phyloP scores from a whole-genome alignment of 1,140 invertebrate species.

The Sinonovacula constricta region DNA sequence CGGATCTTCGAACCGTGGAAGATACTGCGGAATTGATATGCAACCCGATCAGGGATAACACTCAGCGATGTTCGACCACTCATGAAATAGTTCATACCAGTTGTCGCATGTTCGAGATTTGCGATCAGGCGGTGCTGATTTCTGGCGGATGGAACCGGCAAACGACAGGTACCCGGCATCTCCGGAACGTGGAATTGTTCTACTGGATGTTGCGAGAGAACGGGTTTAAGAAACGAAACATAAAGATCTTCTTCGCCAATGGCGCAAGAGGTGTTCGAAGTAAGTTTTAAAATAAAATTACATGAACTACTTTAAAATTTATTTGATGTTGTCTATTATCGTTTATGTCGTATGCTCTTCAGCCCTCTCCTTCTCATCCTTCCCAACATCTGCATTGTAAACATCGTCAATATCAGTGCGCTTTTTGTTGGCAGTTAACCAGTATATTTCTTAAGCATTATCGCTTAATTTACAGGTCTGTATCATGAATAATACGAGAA shows the following conservation, averaged over 20 bases:
- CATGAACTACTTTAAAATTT: too few species aligned
- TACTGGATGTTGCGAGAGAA: slow-evolving; percentile 78
- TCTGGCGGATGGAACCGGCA: slow-evolving; percentile 82
- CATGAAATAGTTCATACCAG: slow-evolving; percentile 77
- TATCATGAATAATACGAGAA: too few species aligned
- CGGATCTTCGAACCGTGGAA: slow-evolving; percentile 74
- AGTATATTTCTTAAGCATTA: too few species aligned
- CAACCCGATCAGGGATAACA: slow-evolving; percentile 80
- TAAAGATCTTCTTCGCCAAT: slow-evolving; percentile 82
- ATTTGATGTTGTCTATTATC: too few species aligned
- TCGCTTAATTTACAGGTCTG: too few species aligned
- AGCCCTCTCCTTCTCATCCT: too few species aligned
- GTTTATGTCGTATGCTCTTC: too few species aligned
- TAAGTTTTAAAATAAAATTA: too few species aligned
- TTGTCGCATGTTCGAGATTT: slow-evolving; percentile 81
- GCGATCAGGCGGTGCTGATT: slow-evolving; percentile 81
- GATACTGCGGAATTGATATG: slow-evolving; percentile 78
- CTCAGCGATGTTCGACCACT: slow-evolving; percentile 79
- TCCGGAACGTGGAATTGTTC: slow-evolving; percentile 76
- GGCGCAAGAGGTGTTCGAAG: slow-evolving; percentile 72
- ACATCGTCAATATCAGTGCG: too few species aligned
- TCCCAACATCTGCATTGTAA: too few species aligned
- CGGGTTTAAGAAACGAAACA: slow-evolving; percentile 80
- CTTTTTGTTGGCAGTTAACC: too few species aligned
- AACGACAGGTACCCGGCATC: slow-evolving; percentile 71